Evolutionary conservation across 2,888 invertebrate species (phyloP), one percentile per base, ranked within the genome.

Genomic region (Lobophora halterata): DNA sequence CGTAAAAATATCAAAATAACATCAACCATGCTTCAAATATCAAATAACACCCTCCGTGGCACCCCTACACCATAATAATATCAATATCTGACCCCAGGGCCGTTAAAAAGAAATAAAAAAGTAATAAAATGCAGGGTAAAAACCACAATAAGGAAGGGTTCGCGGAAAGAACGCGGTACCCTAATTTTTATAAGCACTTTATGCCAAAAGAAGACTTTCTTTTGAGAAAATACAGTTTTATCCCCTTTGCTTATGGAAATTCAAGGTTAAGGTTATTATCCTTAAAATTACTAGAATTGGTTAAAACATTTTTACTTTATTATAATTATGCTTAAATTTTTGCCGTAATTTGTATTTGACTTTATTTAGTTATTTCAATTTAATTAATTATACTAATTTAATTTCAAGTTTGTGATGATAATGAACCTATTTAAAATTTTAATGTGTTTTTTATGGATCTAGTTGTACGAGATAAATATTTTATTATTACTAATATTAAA

Each of bases 91-190:
- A 77, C 79, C 68, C 66, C 58, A 35, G 35, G 53, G 70, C 74
- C 65, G 77, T 83, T 81, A 79, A 74, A 80, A 81, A 83, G 74
- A 79, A 77, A 85, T 86, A 85, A 86, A 86, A 83, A 83, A 83
- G 85, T 82, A 82, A 80, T 85, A 85, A 85, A 30, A 25, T 13
- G 23, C 13, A 35, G 5, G 30, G 26, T 37, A 37, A 42, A 42
- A 42, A 31, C 8, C 36, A 36, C 28, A 28, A 28, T 32, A 36
- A 32, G 26, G 35, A 65, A 79, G 74, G 79, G 80, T 78, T 76
- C 72, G 64, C 41, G 40, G 34, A 34, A 36, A 36, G 24, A n/a
- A n/a, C n/a, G n/a, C n/a, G n/a, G 5, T 36, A 12, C 7, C 19
- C 29, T 20, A 20, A 20, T 20, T 29, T 27, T 20, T 19, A 12